Conservation (phyloP, 2,888 invertebrate genomes). For the Drosophila aldrichi region DNA sequence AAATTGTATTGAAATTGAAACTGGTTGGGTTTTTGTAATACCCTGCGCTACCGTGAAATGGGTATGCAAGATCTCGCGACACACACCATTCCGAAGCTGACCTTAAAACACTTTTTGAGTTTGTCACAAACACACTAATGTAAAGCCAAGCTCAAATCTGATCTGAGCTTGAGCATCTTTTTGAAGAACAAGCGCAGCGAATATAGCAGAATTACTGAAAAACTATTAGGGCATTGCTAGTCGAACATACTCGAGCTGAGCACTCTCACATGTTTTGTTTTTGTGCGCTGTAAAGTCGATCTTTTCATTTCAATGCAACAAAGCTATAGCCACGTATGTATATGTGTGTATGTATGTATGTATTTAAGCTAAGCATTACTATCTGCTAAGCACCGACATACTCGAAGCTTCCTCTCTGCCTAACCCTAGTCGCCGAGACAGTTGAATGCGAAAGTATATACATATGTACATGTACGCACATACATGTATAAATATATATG, state of each 20-base stretch:
- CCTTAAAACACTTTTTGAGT: not conserved
- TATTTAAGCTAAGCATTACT: conserved; percentile 8
- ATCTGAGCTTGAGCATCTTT: not conserved
- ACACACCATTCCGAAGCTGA: not conserved
- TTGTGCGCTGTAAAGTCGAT: conserved; percentile 35
- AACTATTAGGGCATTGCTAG: not conserved
- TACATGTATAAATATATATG: not conserved
- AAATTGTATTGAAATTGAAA: conserved; percentile 78
- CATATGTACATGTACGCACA: not conserved
- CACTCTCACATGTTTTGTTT: conserved; percentile 9
- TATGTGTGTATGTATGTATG: not conserved
- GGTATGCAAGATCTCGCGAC: not conserved
- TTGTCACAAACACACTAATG: not conserved
- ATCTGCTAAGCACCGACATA: not conserved
- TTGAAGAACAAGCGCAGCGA: not conserved
- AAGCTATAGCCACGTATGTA: conserved; percentile 12
- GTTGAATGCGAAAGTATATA: conserved; percentile 1
- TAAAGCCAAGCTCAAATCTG: not conserved
- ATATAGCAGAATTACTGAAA: not conserved
- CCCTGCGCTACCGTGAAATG: not conserved
- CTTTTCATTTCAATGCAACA: conserved; percentile 37
- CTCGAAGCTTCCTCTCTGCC: conserved; percentile 7
- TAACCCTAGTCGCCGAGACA: not conserved
- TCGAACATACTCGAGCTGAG: not conserved
- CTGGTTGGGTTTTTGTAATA: conserved; percentile 68